Conservation (phyloP, 2,113 vertebrate species). For the Apodemus speciosus region DNA sequence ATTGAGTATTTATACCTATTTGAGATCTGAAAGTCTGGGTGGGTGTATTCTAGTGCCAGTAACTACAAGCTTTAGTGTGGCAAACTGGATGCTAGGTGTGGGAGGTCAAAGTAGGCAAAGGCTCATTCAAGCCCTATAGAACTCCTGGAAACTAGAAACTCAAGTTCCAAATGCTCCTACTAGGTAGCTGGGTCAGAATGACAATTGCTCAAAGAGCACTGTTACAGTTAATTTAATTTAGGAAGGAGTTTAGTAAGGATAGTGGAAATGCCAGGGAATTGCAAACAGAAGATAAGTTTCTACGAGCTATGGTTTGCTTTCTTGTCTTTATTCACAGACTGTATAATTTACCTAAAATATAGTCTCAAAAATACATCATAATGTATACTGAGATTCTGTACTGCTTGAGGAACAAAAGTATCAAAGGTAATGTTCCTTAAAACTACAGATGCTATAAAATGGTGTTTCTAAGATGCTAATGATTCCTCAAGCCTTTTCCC, state of each 20-base stretch:
- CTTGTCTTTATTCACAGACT: background rate
- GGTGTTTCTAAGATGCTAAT: background rate
- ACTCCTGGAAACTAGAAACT: background rate
- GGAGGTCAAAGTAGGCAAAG: background rate
- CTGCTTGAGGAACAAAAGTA: conserved; percentile 19
- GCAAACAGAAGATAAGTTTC: background rate
- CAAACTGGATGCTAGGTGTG: background rate
- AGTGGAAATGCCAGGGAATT: background rate
- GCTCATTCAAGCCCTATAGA: background rate
- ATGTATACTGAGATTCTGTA: background rate
- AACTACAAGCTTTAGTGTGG: background rate
- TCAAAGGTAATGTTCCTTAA: background rate
- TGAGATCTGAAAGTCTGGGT: background rate
- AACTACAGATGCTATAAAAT: background rate
- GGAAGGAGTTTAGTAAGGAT: background rate
- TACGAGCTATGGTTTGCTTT: conserved; percentile 4
- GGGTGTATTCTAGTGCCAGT: background rate
- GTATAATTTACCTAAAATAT: background rate
- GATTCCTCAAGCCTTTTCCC: background rate
- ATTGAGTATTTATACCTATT: background rate
- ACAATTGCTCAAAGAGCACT: background rate
- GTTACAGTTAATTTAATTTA: background rate
- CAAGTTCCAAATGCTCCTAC: background rate
- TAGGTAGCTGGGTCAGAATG: background rate
- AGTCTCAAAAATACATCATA: background rate